Conservation (phyloP, 2,888 invertebrate genomes). For the Euspilapteryx auroguttella region DNA sequence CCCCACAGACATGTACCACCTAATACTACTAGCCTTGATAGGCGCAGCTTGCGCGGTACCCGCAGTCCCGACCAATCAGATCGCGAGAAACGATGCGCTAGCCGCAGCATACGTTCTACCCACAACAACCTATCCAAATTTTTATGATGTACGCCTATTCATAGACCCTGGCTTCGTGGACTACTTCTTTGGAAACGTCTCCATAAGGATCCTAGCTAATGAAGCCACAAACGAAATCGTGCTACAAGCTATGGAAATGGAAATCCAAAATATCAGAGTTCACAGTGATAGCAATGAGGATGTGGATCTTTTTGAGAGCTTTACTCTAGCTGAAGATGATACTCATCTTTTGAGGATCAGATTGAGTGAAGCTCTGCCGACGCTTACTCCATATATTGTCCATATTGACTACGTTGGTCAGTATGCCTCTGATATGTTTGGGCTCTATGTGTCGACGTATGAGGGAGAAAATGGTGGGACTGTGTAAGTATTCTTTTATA, state of each 20-base stretch:
- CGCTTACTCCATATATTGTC: constrained; percentile 37
- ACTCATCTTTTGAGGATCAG: constrained; percentile 53
- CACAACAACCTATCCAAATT: constrained; percentile 42
- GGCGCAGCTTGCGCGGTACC: constrained; percentile 22
- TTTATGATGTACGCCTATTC: constrained; percentile 50
- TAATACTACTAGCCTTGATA: constrained; percentile 22
- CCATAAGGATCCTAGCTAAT: constrained; percentile 28
- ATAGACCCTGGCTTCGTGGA: constrained; percentile 38
- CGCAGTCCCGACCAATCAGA: constrained; percentile 8
- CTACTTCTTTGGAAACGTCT: constrained; percentile 41
- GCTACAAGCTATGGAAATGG: constrained; percentile 48
- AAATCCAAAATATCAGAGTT: constrained; percentile 19
- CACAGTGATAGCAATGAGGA: constrained; percentile 11
- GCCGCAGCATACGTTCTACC: constrained; percentile 52
- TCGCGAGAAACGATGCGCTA: constrained; percentile 10
- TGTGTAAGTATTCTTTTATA: constrained; percentile 23
- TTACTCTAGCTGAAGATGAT: constrained; percentile 18
- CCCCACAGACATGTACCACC: constrained; percentile 44
- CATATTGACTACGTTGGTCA: constrained; percentile 59
- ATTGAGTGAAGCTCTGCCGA: constrained; percentile 21
- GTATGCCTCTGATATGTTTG: constrained; percentile 62
- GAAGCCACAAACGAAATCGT: constrained; percentile 23
- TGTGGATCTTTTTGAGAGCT: constrained; percentile 14
- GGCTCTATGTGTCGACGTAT: constrained; percentile 66
- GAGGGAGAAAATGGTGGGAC: constrained; percentile 12